phyloP scores from a whole-genome alignment of 1,140 invertebrate genomes.

The Solen grandis region DNA sequence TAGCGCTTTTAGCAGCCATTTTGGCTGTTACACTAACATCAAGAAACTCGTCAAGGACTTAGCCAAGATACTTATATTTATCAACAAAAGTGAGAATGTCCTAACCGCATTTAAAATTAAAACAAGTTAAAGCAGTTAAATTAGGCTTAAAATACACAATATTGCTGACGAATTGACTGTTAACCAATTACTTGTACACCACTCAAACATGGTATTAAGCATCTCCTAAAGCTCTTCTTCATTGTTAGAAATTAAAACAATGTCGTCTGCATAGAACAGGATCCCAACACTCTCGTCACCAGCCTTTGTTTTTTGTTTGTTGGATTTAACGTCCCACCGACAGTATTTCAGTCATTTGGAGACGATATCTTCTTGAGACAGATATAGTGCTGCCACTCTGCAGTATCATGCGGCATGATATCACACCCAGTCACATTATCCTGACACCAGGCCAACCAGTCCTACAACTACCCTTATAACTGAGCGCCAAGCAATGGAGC shows the following conservation, averaged over 20 bases:
- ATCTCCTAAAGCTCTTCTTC: constrained; percentile 24
- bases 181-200: constrained; percentile 17
- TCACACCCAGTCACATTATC: too few species aligned
- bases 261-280: constrained; percentile 48
- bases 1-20: constrained; percentile 23
- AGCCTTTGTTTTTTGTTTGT: too few species aligned
- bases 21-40: constrained; percentile 23
- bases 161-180: constrained; percentile 17
- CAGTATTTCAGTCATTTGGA: too few species aligned
- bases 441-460: too few species aligned
- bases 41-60: too few species aligned
- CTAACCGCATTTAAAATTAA: constrained; percentile 27
- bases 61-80: constrained; percentile 8
- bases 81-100: too few species aligned
- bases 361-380: too few species aligned
- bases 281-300: constrained; percentile 23
- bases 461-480: too few species aligned
- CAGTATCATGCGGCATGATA: too few species aligned
- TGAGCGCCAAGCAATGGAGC: too few species aligned
- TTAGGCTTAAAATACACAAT: constrained; percentile 29
- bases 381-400: too few species aligned
- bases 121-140: neutral
- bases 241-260: constrained; percentile 47
- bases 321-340: too few species aligned
- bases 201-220: constrained; percentile 22